Evolutionary conservation across 1,140 invertebrate species (phyloP).

Genomic region (Meloidogyne chitwoodi): DNA sequence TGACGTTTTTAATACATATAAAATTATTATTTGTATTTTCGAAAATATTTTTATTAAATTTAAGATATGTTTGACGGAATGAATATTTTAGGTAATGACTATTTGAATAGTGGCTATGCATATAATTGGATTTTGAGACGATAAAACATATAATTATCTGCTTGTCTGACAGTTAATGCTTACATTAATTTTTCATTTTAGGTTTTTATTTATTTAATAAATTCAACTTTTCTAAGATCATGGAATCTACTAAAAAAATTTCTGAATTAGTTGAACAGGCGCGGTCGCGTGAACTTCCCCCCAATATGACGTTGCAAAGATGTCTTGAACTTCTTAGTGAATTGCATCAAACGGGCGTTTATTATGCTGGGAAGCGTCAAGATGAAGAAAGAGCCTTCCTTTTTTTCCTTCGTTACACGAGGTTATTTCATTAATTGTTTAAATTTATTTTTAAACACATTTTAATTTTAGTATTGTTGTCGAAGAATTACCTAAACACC

Average conservation of each 20-base stretch:
- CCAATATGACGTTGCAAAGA: not conserved
- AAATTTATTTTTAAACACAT: not conserved
- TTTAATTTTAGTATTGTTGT: not conserved
- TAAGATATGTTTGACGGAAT: too few relatives aligned
- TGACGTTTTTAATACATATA: too few relatives aligned
- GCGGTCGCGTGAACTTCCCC: not conserved
- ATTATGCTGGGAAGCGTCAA: not conserved
- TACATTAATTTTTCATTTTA: not conserved
- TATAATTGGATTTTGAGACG: too few relatives aligned
- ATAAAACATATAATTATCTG: not conserved
- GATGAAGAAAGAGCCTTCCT: constrained; percentile 6
- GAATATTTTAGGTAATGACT: too few relatives aligned
- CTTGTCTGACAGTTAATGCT: not conserved
- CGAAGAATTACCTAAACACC: not conserved
- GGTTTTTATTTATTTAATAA: too few relatives aligned
- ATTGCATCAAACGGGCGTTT: not conserved
- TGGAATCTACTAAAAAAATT: not conserved
- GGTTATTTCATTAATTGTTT: not conserved
- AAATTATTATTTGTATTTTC: too few relatives aligned
- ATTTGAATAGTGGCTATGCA: too few relatives aligned
- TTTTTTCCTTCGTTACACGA: not conserved
- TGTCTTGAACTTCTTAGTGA: not conserved
- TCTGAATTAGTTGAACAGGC: not conserved
- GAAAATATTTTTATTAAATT: too few relatives aligned
- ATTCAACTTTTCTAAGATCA: not conserved